These are phyloP conservation scores for Danio rerio DNA, from an alignment of 2,113 vertebrate genomes.

Conservation along the genomic window DNA sequence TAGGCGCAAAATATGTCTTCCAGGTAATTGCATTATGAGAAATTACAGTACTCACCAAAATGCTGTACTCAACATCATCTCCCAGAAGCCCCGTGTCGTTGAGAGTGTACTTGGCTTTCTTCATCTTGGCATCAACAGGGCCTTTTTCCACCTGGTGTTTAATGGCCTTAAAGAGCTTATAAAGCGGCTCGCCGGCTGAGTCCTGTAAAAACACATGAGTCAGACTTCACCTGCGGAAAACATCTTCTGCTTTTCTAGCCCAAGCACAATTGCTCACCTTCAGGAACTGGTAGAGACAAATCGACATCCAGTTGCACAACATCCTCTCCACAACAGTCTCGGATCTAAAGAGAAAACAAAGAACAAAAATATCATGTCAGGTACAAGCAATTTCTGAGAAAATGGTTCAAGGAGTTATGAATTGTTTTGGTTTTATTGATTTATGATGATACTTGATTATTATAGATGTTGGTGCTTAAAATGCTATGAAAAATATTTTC, in stretches of 20 bases:
- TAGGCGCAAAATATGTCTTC: neutral
- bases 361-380: neutral
- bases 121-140: slow-evolving; percentile 90
- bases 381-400: neutral
- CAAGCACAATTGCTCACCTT: slow-evolving; percentile 78
- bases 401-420: neutral
- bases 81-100: slow-evolving; percentile 95
- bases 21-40: neutral
- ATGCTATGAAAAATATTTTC: no score
- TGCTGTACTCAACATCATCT: slow-evolving; percentile 91
- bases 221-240: neutral
- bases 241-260: neutral
- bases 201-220: slow-evolving; percentile 77
- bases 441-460: no score
- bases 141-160: slow-evolving; percentile 98
- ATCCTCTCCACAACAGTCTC: slow-evolving; percentile 98
- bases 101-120: slow-evolving; percentile 96
- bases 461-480: no score
- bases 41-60: slow-evolving; percentile 80
- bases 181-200: slow-evolving; percentile 91
- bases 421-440: neutral
- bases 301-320: slow-evolving; percentile 99
- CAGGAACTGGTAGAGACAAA: slow-evolving; percentile 97
- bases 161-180: slow-evolving; percentile 95
- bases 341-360: slow-evolving; percentile 77